Percentiles rank a stretch among this genome's conserved stretches.
These are phyloP conservation scores for Orthonevra nobilis DNA, from an alignment of 2,888 invertebrate genomes.

Conservation along the genomic window DNA sequence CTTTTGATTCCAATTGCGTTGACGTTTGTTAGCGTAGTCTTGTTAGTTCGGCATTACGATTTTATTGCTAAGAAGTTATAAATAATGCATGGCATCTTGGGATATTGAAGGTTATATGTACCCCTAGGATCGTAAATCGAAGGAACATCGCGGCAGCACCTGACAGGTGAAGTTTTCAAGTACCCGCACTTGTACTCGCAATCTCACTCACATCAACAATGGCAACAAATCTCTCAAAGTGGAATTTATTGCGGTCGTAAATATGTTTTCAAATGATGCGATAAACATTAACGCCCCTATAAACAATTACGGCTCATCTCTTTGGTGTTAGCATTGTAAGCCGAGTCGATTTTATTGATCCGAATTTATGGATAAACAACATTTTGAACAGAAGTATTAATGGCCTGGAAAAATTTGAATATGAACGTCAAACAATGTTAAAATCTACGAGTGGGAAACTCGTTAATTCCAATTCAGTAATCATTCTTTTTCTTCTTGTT, in stretches of 20 bases:
- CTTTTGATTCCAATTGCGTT: no score
- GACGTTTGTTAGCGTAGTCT: neutral
- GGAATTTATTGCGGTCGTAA: conserved; percentile 60
- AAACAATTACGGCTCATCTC: conserved; percentile 37
- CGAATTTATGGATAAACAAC: conserved; percentile 39
- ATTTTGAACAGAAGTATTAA: no score
- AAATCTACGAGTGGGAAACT: no score
- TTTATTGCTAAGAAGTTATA: conserved; percentile 34
- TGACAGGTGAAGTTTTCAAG: conserved; percentile 54
- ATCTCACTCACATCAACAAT: no score
- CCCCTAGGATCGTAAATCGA: conserved; percentile 47
- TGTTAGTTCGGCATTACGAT: neutral
- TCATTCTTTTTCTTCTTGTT: no score
- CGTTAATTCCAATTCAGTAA: no score
- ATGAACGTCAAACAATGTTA: no score
- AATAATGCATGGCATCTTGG: conserved; percentile 40
- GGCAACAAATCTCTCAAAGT: conserved; percentile 48
- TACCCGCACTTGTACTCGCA: conserved; percentile 24
- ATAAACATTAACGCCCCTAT: conserved; percentile 63
- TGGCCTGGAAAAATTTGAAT: no score
- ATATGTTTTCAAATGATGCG: conserved; percentile 64
- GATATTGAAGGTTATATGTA: conserved; percentile 32
- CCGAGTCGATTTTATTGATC: conserved; percentile 57
- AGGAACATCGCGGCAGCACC: conserved; percentile 40
- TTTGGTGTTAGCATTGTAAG: conserved; percentile 31